phyloP scores from a whole-genome alignment of 2,888 invertebrate species.

The Protodeltote pygarga region DNA sequence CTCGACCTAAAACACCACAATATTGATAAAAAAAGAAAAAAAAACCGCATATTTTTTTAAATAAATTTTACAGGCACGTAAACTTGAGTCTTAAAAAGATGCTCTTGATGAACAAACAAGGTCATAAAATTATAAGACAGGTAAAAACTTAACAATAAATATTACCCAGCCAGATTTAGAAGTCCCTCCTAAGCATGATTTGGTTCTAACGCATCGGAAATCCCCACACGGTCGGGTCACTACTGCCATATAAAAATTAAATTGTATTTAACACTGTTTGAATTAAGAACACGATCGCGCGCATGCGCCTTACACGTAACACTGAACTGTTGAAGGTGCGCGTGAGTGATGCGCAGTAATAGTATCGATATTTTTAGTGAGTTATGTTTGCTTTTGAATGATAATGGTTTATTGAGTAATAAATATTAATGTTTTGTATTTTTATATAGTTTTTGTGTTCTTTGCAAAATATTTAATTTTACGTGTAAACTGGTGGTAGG shows the following conservation, averaged over 20 bases:
- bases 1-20: conserved; percentile 31
- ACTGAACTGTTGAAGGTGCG: conserved; percentile 77
- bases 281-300: conserved; percentile 72
- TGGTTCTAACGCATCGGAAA: conserved; percentile 74
- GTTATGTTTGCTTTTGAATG: conserved; percentile 13
- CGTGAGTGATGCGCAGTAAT: conserved; percentile 57
- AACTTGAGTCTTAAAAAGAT: conserved; percentile 30
- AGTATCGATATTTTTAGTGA: conserved; percentile 42
- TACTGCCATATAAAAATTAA: conserved; percentile 83
- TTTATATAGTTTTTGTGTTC: neutral
- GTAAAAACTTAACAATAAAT: conserved; percentile 12
- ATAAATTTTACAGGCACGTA: conserved; percentile 2
- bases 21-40: conserved; percentile 1
- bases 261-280: conserved; percentile 46
- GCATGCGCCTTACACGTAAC: conserved; percentile 76
- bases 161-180: conserved; percentile 77
- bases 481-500: no score
- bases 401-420: conserved; percentile 12
- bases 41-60: conserved; percentile 14
- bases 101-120: conserved; percentile 43
- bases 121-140: conserved; percentile 28
- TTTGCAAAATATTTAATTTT: no score
- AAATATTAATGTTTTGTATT: conserved; percentile 24
- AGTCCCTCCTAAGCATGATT: conserved; percentile 65
- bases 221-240: conserved; percentile 77